These are phyloP conservation scores for Acromyrmex charruanus DNA, from an alignment of 1,140 invertebrate species.

Conservation along the genomic window DNA sequence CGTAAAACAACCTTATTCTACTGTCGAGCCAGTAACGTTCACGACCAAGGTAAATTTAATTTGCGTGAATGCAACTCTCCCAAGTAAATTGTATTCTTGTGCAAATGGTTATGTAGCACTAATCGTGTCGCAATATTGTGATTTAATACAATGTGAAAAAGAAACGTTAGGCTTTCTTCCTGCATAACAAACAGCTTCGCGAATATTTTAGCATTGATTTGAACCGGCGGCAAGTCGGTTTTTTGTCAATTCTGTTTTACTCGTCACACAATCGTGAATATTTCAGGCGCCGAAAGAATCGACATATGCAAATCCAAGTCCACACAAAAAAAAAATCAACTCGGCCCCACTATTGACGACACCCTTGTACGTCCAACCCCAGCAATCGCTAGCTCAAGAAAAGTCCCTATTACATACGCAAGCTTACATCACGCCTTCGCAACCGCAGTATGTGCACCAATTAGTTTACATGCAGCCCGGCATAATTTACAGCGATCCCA, in stretches of 20 bases:
- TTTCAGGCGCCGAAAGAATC: constrained; percentile 54
- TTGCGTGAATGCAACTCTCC: neutral
- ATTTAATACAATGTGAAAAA: constrained; percentile 12
- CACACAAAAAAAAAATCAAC: constrained; percentile 54
- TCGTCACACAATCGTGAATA: neutral
- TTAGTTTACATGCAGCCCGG: constrained; percentile 79
- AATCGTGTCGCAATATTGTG: neutral
- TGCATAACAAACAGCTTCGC: constrained; percentile 3
- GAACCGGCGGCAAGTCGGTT: neutral
- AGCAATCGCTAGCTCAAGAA: constrained; percentile 56
- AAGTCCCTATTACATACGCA: constrained; percentile 75
- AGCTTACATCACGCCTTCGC: constrained; percentile 74
- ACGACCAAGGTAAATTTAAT: constrained; percentile 56
- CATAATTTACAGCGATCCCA: constrained; percentile 76
- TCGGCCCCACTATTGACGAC: neutral
- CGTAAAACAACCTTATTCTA: constrained; percentile 76
- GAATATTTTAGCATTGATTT: constrained; percentile 24
- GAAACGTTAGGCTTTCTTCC: constrained; percentile 18
- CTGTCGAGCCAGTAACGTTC: neutral
- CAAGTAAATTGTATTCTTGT: neutral
- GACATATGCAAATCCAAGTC: constrained; percentile 35
- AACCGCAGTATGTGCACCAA: constrained; percentile 77
- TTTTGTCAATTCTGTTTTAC: neutral
- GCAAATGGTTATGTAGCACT: neutral
- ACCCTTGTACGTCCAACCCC: constrained; percentile 44